Percentiles rank a stretch among this genome's conserved stretches.
Evolutionary conservation across 2,888 invertebrate genomes (phyloP).

Genomic region (Dryobotodes eremita): DNA sequence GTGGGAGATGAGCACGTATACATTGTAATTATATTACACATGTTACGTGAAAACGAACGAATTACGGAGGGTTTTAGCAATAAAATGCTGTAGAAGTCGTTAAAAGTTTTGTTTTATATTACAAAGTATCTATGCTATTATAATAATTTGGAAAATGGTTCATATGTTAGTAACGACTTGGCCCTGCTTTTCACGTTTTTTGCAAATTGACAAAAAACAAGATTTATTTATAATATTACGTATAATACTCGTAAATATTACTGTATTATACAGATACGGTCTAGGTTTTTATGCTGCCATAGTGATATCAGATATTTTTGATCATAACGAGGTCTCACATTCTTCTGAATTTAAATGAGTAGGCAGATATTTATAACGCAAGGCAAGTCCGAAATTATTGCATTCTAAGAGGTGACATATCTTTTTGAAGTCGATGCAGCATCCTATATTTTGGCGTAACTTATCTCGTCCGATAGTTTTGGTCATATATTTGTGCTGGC

Average conservation of each 20-base stretch:
- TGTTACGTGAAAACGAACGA: constrained; percentile 6
- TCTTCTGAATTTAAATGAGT: neutral
- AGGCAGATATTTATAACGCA: neutral
- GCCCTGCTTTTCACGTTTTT: neutral
- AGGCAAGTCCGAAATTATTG: neutral
- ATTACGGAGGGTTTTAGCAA: neutral
- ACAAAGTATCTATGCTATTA: neutral
- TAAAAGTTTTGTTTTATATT: constrained; percentile 15
- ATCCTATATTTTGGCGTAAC: neutral
- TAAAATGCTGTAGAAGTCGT: neutral
- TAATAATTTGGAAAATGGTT: neutral
- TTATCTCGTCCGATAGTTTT: too few relatives aligned
- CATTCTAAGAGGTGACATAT: neutral
- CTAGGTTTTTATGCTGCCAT: neutral
- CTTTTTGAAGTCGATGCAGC: neutral
- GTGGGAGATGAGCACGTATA: constrained; percentile 23
- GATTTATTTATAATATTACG: neutral
- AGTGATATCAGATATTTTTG: neutral
- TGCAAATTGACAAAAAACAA: neutral
- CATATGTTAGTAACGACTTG: neutral
- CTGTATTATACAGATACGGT: neutral
- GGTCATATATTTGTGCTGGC: neutral
- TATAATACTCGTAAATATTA: neutral
- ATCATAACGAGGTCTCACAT: neutral
- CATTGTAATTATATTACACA: constrained; percentile 13